phyloP scores from a whole-genome alignment of 1,140 invertebrate genomes.

The Drosophila prosaltans region DNA sequence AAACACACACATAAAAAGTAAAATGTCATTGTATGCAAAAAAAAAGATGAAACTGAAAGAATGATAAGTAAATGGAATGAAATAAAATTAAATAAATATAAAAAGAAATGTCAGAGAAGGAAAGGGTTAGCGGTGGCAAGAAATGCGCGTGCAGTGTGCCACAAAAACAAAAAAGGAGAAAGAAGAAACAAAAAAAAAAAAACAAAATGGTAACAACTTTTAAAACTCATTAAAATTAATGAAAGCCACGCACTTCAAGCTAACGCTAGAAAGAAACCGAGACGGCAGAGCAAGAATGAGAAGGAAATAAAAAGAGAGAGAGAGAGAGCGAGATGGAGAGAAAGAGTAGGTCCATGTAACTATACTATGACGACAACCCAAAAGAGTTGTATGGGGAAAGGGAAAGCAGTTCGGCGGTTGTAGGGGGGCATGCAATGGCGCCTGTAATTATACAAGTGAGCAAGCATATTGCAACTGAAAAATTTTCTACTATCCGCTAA shows the following conservation, averaged over 20 bases:
- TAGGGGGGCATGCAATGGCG: conserved; percentile 65
- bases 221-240: conserved; percentile 82
- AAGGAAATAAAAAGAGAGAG: conserved; percentile 18
- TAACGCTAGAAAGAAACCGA: conserved; percentile 16
- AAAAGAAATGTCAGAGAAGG: conserved; percentile 28
- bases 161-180: not conserved
- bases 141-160: conserved; percentile 35
- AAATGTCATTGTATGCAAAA: conserved; percentile 51
- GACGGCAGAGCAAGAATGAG: not conserved
- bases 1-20: conserved; percentile 52
- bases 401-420: not conserved
- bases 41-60: not conserved
- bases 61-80: conserved; percentile 67
- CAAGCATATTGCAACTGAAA: conserved; percentile 70
- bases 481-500: not conserved
- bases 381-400: not conserved
- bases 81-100: conserved; percentile 60
- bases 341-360: not conserved
- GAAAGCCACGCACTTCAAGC: conserved; percentile 76
- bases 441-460: conserved; percentile 80
- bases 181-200: conserved; percentile 10
- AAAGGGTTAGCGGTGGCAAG: not conserved
- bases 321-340: not conserved
- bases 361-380: not conserved
- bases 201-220: conserved; percentile 74